Evolutionary conservation across 2,888 invertebrate species (phyloP), one percentile per base, ranked within the genome.

Genomic region (Apodemia hepburni): DNA sequence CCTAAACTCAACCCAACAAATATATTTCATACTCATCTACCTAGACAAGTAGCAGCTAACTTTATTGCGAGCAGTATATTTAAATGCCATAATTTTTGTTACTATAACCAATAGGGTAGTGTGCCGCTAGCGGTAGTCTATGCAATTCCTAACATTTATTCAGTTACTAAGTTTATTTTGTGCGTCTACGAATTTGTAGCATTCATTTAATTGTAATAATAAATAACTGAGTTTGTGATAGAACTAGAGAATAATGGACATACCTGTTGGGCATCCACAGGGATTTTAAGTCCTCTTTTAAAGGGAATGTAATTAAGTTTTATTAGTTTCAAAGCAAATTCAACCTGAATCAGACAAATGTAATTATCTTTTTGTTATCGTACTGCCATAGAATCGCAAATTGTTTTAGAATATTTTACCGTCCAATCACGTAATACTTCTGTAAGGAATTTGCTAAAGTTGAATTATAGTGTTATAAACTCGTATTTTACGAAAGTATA

Each of bases 251-350:
- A 18, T 18, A 51, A 51, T 17, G 5, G 42, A 18, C 49, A 18
- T 51, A 51, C 49, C 49, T 51, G 49, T 51, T 51, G 18, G 18
- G 49, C 5, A 17, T n/a, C 49, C 9, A 18, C 49, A 18, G 17
- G 49, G 18, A 11, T 51, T 18, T 51, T n/a, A 22, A 22, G 49
- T 17, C 11, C 49, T 18, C 49, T 18, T 18, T 18, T 22, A 51
- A 51, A 51, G 12, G 15, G 27, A 54, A 54, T 54, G 51, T 54
- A 54, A 54, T 54, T 54, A 54, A 54, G 51, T 54, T 54, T 54
- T 51, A 54, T 27, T 54, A 54, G 51, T 54, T 54, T 54, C 51
- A 11, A 27, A 54, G 51, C 17, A 54, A 54, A 54, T 54, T 27
- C 22, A 54, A 22, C 51, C 12, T 54, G 27, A 54, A 27, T 27